Evolutionary conservation across 2,797 vertebrate genomes (phyloP), one percentile per base, ranked within the genome.

Genomic region (Fratercula arctica): DNA sequence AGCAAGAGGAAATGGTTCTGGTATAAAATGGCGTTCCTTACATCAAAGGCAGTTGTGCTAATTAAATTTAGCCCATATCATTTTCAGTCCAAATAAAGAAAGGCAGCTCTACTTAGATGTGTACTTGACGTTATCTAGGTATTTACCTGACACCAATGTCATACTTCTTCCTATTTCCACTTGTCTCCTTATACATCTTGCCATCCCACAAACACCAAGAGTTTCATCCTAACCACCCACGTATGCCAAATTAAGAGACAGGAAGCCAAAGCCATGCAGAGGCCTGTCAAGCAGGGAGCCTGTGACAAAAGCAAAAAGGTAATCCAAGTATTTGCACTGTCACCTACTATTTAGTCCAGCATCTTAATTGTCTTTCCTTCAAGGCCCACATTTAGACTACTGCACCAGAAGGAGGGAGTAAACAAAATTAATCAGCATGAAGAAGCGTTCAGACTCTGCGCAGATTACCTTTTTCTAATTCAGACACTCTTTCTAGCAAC

Each of bases 381-480:
- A 50, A 79, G 76, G 35, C 33, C 13, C 37, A 79, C 54, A 39
- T 45, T 67, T 50, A 68, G 61, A 28, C 37, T 64, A 33, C 13
- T 25, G 31, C 43, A 75, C 43, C 72, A 43, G 17, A 74, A 74
- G 33, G 21, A 70, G 11, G 10, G 21, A 61, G 23, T 18, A 78
- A 91, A 81, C 45, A 80, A 39, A 85, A 81, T 28, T 17, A 68
- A 73, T 17, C 46, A 75, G 13, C 16, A 8, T 1, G 1, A 20
- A 29, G 43, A 64, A 84, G 39, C 0, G 0, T n/a, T 89, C 9
- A 3, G 23, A 28, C 26, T 12, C 59, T 9, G 25, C 54, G 31
- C 41, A 78, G 21, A 41, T 94, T 96, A 99, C 99, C 99, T 98
- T 99, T 99, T 97, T 99, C 99, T 73, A 99, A 96, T 78, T 99